Evolutionary conservation across 2,113 vertebrate species (phyloP), one percentile per base, ranked within the genome.

Genomic region (Anser cygnoides): DNA sequence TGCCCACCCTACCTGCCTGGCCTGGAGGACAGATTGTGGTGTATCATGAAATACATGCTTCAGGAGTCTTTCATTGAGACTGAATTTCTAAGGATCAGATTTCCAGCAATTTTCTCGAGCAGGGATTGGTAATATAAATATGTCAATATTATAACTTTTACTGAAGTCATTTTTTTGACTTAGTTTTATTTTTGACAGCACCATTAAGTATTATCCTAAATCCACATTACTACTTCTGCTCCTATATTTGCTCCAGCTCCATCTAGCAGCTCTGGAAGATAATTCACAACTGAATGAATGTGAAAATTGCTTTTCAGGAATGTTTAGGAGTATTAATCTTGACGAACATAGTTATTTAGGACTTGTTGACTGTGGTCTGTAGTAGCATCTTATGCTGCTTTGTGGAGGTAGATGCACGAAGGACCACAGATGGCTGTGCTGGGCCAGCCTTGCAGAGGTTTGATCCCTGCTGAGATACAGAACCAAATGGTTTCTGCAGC

Each of bases 281-380:
- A 93, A 55, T 80, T 93, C 79, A 80, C 31, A 28, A 55, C 31
- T 54, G 20, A 90, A 11, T 76, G 44, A 89, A 84, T 84, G 49
- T 74, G 18, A 66, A 94, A 88, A 90, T 90, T 71, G 54, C 54
- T 90, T 93, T 89, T 91, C 84, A 84, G 54, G 20, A 83, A 77
- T 89, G 50, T 31, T 92, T 84, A 74, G 25, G 57, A 28, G 65
- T 72, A 49, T 87, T 89, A 46, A 72, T 46, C 39, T 59, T 37
- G 84, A 81, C 73, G 91, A 50, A 58, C 55, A 8, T 63, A 43
- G 4, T 54, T 84, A 54, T 72, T 63, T 20, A 67, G 61, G 55
- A 82, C 46, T 84, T 87, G 41, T 43, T 82, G 41, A 55, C 8
- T 33, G 14, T 37, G 21, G 8, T 70, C 63, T 2, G 5, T 54